Conservation (phyloP, 2,888 invertebrate genomes). For the Hypercompe scribonia region DNA sequence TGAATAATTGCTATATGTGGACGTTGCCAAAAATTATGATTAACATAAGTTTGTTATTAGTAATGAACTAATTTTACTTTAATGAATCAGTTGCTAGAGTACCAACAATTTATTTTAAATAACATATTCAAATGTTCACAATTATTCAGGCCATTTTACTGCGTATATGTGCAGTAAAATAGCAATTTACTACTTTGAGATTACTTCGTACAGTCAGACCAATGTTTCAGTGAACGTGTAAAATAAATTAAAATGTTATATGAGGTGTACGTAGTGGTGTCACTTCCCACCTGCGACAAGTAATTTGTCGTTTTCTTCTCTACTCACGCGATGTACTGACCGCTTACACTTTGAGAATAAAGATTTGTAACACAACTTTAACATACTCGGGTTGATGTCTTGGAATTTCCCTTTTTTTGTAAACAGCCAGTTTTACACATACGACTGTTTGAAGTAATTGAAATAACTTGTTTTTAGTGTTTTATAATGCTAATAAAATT, state of each 20-base stretch:
- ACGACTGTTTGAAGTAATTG: not conserved
- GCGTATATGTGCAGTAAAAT: conserved; percentile 46
- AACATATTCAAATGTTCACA: conserved; percentile 19
- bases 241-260: conserved; percentile 64
- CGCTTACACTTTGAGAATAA: conserved; percentile 35
- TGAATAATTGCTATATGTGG: not conserved
- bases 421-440: conserved; percentile 7
- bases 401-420: conserved; percentile 13
- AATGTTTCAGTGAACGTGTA: conserved; percentile 53
- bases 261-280: conserved; percentile 46
- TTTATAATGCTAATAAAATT: conserved; percentile 1
- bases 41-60: not conserved
- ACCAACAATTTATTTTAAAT: conserved; percentile 16
- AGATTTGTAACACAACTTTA: conserved; percentile 31
- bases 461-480: not conserved
- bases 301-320: conserved; percentile 58
- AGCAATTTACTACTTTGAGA: conserved; percentile 39
- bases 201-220: conserved; percentile 32
- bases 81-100: not conserved
- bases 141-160: conserved; percentile 28
- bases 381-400: conserved; percentile 7
- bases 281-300: conserved; percentile 59
- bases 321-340: conserved; percentile 51
- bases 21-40: not conserved
- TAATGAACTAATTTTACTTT: not conserved